Evolutionary conservation across 2,113 vertebrate species (phyloP), one percentile per base, ranked within the genome.

Genomic region (Emberiza fucata): DNA sequence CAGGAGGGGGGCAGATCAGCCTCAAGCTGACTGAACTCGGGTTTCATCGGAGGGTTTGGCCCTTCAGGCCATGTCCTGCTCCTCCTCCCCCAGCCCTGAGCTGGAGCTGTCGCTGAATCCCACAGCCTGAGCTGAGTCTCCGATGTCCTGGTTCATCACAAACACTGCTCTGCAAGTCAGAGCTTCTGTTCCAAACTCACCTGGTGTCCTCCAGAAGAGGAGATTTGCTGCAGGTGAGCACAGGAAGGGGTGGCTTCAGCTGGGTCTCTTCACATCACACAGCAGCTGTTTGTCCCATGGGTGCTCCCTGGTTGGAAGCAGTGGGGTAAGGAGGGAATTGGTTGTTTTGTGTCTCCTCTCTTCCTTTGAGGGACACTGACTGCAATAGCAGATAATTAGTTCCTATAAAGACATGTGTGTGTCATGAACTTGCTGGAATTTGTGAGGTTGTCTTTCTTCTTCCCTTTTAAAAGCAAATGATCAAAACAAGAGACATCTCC

Each of bases 131-230:
- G 14, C 37, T 1, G 0, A 42, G 31, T 8, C 69, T 75, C 61
- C 3, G 0, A 0, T 71, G 39, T 48, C 35, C 8, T 0, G 0
- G 33, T 33, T 66, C 45, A 14, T 14, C 19, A 13, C 0, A 0
- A 54, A 11, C 0, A 0, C 48, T 3, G 15, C 40, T 0, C 5
- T 20, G 65, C 17, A 3, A 4, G 20, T 28, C 48, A 76, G 28
- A 39, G 80, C 53, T 70, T 40, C 29, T 23, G 60, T 17, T 60
- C 91, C 5, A 0, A 44, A 14, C 80, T 39, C 81, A 24, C 66
- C 48, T 5, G n/a, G 19, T 24, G 79, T 78, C 82, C 81, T 88
- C 79, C 68, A 23, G 44, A 37, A 31, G 33, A 33, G 81, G 68
- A 53, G 76, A 35, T 79, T 39, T 76, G 35, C 86, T 60, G 51